Evolutionary conservation across 1,140 invertebrate species (phyloP), one percentile per base, ranked within the genome.

Genomic region (Nebria ingens): DNA sequence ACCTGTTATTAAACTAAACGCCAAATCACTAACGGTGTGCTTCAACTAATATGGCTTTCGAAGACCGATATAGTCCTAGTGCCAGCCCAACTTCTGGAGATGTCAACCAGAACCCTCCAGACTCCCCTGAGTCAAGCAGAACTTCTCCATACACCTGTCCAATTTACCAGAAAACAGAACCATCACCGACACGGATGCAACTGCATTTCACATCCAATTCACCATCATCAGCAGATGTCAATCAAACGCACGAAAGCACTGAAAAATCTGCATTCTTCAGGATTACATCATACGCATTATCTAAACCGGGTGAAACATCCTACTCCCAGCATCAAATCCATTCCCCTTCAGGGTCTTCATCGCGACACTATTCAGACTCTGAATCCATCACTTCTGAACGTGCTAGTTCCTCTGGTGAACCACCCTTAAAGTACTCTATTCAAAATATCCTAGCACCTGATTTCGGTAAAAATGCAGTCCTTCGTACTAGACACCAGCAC

Each of bases 391-490:
- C 25, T 9, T 34, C 25, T 34, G 25, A 34, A n/a, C 6, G 17
- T 45, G 55, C 56, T 9, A 61, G 57, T 55, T 56, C 61, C 15
- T 49, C 62, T 12, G n/a, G n/a, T n/a, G n/a, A n/a, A n/a, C n/a
- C n/a, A n/a, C n/a, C n/a, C n/a, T 45, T 71, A 22, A 71, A 69
- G 56, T 71, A 71, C 55, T 71, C 69, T 2, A 71, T 71, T 21
- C 63, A 58, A 15, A 69, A 69, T 51, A 71, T 71, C 11, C 57
- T 71, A 4, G 63, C 67, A 49, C 69, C 69, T 9, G 69, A 71
- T 54, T 71, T 71, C 56, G 69, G 69, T 0, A 68, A 65, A 55
- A 61, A 57, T 6, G 69, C 69, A 3, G 59, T 71, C 1, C 49
- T 58, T 22, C 63, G 62, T 50, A 68, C 62, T 1, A 64, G 59